Evolutionary conservation across 2,888 invertebrate genomes (phyloP), one percentile per base, ranked within the genome.

Genomic region (Tenthredo distinguenda): DNA sequence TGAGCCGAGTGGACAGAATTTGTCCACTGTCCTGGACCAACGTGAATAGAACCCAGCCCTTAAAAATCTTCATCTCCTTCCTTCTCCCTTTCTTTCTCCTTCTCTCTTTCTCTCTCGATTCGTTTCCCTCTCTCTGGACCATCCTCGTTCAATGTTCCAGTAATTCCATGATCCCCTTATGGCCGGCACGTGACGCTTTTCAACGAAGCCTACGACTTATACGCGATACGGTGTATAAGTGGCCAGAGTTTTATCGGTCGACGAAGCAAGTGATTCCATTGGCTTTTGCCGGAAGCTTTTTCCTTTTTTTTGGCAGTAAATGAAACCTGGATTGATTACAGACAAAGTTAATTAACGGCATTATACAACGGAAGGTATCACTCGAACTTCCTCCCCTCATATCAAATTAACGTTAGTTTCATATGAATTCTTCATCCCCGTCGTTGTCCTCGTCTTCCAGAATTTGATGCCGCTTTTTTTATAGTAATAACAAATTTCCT

Each of bases 161-260:
- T 79, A 79, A 79, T 85, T 85, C 85, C 77, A 58, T 79, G 77
- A 79, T 79, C 77, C 85, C 85, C 77, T 85, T 85, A 85, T 74
- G 85, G 77, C 77, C 77, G 77, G 77, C 76, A 85, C 85, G 85
- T 85, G 85, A 47, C 77, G 77, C 68, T 68, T 76, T 85, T 85
- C 83, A 71, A 68, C 83, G 68, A 68, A 83, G 68, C 83, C 71
- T 50, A 68, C 31, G 47, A 68, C 68, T 68, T 83, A 65, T 83
- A 43, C 34, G 68, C 21, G 21, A 40, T 62, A 62, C 62, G 40
- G 10, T n/a, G 62, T 62, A 81, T 62, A 62, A 81, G 81, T 81
- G 81, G 81, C 77, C 81, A 37, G 40, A 81, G 62, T 58, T 81
- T 62, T 81, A 34, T 12, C 81, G 40, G 81, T 81, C 12, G 37